Conservation (phyloP, 2,797 vertebrate species). For the Sebastes nivosus region DNA sequence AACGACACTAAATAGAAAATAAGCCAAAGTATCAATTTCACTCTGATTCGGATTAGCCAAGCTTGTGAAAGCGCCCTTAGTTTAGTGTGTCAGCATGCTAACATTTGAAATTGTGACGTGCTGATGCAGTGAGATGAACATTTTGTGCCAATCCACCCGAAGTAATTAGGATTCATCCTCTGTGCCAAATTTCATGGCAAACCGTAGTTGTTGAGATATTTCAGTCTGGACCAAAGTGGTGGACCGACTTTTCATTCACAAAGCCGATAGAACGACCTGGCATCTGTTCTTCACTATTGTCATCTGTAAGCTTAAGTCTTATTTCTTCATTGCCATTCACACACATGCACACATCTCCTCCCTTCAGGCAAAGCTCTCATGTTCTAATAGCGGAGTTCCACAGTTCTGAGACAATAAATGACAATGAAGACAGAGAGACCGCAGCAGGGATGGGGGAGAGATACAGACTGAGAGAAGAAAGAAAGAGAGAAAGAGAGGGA, state of each 20-base stretch:
- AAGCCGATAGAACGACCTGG: neutral
- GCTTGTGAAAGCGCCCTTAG: neutral
- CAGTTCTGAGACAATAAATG: conserved; percentile 53
- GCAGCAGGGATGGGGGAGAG: conserved; percentile 11
- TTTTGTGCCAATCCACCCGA: neutral
- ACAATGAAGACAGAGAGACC: conserved; percentile 30
- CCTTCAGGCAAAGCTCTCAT: conserved; percentile 18
- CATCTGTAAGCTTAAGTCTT: conserved; percentile 9
- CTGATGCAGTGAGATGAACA: neutral
- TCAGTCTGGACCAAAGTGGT: neutral
- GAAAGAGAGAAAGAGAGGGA: conserved; percentile 3
- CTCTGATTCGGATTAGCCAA: too few relatives aligned
- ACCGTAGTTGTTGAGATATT: neutral
- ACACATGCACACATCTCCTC: neutral
- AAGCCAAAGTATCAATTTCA: too few relatives aligned
- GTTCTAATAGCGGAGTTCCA: conserved; percentile 38
- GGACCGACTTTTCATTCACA: neutral
- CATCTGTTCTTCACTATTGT: conserved; percentile 25
- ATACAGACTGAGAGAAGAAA: neutral
- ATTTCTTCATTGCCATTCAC: neutral
- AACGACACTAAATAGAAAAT: too few relatives aligned
- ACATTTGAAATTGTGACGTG: neutral
- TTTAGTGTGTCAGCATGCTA: neutral
- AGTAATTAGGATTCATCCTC: neutral
- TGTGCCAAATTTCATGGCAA: neutral